These are phyloP conservation scores for Chalcosyrphus nemorum DNA, from an alignment of 2,888 invertebrate genomes.

Conservation along the genomic window DNA sequence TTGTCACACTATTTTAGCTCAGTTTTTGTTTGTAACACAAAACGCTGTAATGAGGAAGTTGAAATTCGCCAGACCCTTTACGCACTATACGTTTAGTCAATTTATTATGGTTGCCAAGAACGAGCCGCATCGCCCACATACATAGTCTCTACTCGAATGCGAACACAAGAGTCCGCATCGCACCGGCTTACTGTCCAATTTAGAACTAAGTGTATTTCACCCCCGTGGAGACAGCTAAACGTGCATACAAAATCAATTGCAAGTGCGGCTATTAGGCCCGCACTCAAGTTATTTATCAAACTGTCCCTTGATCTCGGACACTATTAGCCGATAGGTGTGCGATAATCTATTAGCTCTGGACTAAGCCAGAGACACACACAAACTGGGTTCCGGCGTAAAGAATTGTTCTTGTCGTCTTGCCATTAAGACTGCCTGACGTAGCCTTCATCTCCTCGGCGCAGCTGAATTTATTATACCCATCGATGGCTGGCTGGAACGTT, in stretches of 20 bases:
- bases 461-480: slow-evolving; percentile 53
- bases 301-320: slow-evolving; percentile 59
- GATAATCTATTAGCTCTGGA: slow-evolving; percentile 65
- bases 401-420: slow-evolving; percentile 37
- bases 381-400: slow-evolving; percentile 15
- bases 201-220: slow-evolving; percentile 56
- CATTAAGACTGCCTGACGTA: slow-evolving; percentile 29
- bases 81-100: slow-evolving; percentile 27
- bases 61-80: background rate
- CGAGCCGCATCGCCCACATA: slow-evolving; percentile 51
- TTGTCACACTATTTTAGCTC: background rate
- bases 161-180: background rate
- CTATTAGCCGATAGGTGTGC: slow-evolving; percentile 69
- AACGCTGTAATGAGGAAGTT: slow-evolving; percentile 27
- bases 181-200: slow-evolving; percentile 28
- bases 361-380: slow-evolving; percentile 29
- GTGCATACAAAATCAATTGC: slow-evolving; percentile 70
- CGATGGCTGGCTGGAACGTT: background rate
- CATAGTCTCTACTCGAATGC: slow-evolving; percentile 3
- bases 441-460: slow-evolving; percentile 44
- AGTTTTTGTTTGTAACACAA: background rate
- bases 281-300: slow-evolving; percentile 65
- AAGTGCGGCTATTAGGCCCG: slow-evolving; percentile 66
- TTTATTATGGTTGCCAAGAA: slow-evolving; percentile 48
- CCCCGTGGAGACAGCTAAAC: slow-evolving; percentile 63